Percentiles rank a stretch among this genome's conserved stretches.
Conservation (phyloP, 2,113 vertebrate genomes). For the Leptobrachium leishanense region DNA sequence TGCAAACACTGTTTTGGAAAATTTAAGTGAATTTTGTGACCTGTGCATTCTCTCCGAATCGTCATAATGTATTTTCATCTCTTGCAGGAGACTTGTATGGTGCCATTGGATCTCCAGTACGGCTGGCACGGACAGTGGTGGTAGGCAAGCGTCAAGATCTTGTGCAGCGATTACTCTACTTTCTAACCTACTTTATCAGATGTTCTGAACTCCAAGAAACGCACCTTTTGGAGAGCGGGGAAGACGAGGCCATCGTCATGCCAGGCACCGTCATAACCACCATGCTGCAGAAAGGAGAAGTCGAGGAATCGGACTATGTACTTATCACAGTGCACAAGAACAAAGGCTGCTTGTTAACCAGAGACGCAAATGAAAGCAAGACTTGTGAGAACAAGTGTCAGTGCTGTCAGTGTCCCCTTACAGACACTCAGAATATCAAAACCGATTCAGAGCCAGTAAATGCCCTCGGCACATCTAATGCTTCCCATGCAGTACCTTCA, state of each 20-base stretch:
- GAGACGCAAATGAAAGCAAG: slow-evolving; percentile 67
- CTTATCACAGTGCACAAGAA: slow-evolving; percentile 94
- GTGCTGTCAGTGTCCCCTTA: slow-evolving; percentile 75
- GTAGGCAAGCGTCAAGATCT: slow-evolving; percentile 91
- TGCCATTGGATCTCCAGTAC: slow-evolving; percentile 92
- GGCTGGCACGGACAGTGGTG: slow-evolving; percentile 88
- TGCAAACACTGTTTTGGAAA: too few relatives aligned
- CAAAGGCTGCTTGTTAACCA: slow-evolving; percentile 77
- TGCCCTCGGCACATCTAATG: slow-evolving; percentile 63
- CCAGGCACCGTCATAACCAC: slow-evolving; percentile 96
- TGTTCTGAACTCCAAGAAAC: slow-evolving; percentile 97
- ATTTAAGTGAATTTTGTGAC: neutral
- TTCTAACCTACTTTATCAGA: slow-evolving; percentile 97
- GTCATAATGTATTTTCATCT: neutral
- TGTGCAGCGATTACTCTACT: slow-evolving; percentile 92
- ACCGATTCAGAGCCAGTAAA: slow-evolving; percentile 61
- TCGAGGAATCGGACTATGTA: slow-evolving; percentile 96
- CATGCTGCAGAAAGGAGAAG: slow-evolving; percentile 90
- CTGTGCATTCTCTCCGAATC: neutral
- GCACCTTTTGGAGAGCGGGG: slow-evolving; percentile 86
- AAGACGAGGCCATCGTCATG: slow-evolving; percentile 94
- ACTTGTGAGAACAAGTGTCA: slow-evolving; percentile 76
- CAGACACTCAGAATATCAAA: slow-evolving; percentile 57
- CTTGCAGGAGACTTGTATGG: slow-evolving; percentile 90
- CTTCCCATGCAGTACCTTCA: slow-evolving; percentile 63